These are phyloP conservation scores for Sorex maritimensis DNA, from an alignment of 2,797 vertebrate species.

Conservation along the genomic window DNA sequence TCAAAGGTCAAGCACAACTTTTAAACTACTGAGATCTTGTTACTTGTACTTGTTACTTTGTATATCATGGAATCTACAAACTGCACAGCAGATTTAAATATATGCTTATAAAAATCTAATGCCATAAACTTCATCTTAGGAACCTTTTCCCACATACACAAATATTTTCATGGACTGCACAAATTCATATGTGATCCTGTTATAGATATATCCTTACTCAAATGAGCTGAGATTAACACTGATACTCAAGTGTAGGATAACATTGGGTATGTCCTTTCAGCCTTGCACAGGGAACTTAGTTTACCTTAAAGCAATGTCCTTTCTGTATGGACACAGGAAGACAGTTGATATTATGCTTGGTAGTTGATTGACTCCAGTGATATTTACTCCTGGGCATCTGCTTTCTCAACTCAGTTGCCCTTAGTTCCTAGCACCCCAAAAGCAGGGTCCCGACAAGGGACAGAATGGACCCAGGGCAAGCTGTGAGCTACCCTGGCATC, in stretches of 20 bases:
- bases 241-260: background rate
- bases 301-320: no score
- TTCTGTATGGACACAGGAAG: no score
- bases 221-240: conserved; percentile 21
- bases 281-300: no score
- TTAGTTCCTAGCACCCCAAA: no score
- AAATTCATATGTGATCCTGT: conserved; percentile 31
- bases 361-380: no score
- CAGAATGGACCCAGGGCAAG: no score
- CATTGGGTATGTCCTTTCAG: no score
- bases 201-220: conserved; percentile 30
- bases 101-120: conserved; percentile 50
- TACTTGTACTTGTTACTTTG: conserved; percentile 31
- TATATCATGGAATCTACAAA: conserved; percentile 22
- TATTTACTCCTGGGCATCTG: no score
- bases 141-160: conserved; percentile 25
- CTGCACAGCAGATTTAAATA: conserved; percentile 20
- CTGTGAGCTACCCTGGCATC: no score
- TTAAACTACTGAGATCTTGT: conserved; percentile 61
- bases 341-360: no score
- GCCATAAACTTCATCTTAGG: conserved; percentile 42
- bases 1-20: conserved; percentile 21
- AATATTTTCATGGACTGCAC: conserved; percentile 56
- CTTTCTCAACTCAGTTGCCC: no score
- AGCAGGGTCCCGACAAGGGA: no score